phyloP scores from a whole-genome alignment of 64 coral and sea anemone genomes.

The Dendrophyllia cribrosa region DNA sequence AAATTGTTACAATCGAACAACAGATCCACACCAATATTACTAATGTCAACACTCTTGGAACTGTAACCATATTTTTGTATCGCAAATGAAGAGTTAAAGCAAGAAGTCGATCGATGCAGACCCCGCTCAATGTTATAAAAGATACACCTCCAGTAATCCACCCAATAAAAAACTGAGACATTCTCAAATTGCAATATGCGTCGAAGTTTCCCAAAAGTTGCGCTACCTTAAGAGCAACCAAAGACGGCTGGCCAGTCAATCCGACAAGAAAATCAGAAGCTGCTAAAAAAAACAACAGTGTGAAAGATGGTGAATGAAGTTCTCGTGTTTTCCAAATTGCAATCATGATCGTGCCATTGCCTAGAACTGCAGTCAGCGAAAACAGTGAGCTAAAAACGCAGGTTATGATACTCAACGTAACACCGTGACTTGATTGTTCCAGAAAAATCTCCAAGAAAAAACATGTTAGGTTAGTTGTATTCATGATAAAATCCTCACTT shows the following conservation, averaged over 20 bases:
- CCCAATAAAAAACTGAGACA: background rate
- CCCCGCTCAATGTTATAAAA: slow-evolving; percentile 15
- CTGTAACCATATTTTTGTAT: slow-evolving; percentile 34
- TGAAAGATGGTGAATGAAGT: slow-evolving; percentile 10
- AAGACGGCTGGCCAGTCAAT: slow-evolving; percentile 32
- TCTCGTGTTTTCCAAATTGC: slow-evolving; percentile 31
- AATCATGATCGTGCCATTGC: slow-evolving; percentile 28
- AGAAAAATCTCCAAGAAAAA: background rate
- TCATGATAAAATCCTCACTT: background rate
- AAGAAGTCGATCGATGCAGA: slow-evolving; percentile 39
- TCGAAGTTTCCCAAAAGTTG: background rate
- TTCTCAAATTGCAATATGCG: background rate
- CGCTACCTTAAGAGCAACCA: slow-evolving; percentile 30
- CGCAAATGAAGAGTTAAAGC: slow-evolving; percentile 48
- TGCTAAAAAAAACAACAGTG: slow-evolving; percentile 33
- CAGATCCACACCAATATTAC: background rate
- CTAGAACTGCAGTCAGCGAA: slow-evolving; percentile 15
- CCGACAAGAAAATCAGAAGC: slow-evolving; percentile 47
- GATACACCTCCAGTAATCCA: slow-evolving; percentile 31
- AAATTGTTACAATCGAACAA: background rate
- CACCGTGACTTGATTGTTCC: background rate
- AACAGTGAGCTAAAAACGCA: slow-evolving; percentile 36
- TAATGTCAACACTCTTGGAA: background rate
- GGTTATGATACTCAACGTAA: background rate
- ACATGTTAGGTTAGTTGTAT: background rate